Evolutionary conservation across 2,113 vertebrate species (phyloP), one percentile per base, ranked within the genome.

Genomic region (Acrocephalus arundinaceus): DNA sequence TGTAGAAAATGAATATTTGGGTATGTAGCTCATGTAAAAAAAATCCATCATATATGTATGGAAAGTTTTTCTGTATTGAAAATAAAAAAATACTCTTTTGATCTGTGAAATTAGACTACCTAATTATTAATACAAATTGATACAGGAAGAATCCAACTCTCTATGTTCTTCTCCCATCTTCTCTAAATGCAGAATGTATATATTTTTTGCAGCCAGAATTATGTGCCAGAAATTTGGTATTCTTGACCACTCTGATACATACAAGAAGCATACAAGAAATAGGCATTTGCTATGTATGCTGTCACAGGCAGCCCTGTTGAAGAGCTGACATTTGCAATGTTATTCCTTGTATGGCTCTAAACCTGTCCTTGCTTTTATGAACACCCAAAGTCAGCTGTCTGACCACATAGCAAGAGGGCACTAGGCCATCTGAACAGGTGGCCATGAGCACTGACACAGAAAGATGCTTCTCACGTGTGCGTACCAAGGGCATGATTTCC

Each of bases 371-470:
- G 51, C n/a, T 90, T 91, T 78, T 37, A 31, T 11, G 59, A 84
- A 13, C 17, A 41, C 45, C 25, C 68, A 24, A 95, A 81, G 81
- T 39, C 90, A 89, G 84, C 86, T 95, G 89, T 86, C 46, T 89
- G 72, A 88, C 84, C 70, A 93, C 3, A 2, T 5, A 80, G 63
- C 1, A 14, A 71, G 61, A 92, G 96, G 94, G 93, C 92, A 96
- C 74, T 96, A 93, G 97, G 93, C 77, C 91, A 96, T 77, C 66
- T 67, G 86, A 96, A 85, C 83, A 95, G 95, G 92, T 96, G 96
- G 70, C 62, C 46, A 19, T 7, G 48, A 87, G 70, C 76, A 70
- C 5, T 94, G 95, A 89, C 94, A 94, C 85, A 94, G 84, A 97
- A 95, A 91, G 94, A 86, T 85, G 79, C 71, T 94, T 59, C 87